A percentile compares a stretch with the other conserved stretches of the same genome.
Conservation (phyloP, 2,113 vertebrate species). For the Myodes glareolus region DNA sequence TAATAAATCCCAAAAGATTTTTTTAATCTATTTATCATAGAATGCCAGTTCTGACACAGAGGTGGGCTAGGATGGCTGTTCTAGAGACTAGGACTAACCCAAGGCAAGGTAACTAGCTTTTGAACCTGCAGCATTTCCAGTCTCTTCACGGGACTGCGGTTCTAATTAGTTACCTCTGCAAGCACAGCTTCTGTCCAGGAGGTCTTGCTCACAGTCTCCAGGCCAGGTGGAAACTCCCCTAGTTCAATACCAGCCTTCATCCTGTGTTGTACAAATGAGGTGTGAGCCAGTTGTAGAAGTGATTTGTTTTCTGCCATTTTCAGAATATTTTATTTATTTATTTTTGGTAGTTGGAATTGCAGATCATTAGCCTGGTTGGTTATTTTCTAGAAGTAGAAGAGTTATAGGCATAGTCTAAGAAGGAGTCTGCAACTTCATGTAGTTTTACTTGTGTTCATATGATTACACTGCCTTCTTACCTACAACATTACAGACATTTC, state of each 20-base stretch:
- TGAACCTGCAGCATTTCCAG: neutral
- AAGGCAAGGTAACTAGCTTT: neutral
- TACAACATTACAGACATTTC: neutral
- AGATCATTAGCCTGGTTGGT: neutral
- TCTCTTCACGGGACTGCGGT: neutral
- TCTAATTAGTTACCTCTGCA: neutral
- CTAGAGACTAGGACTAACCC: neutral
- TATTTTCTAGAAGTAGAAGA: neutral
- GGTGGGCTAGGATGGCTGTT: neutral
- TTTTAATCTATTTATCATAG: neutral
- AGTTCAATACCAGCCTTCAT: neutral
- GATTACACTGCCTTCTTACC: neutral
- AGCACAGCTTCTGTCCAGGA: neutral
- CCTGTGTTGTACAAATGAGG: neutral
- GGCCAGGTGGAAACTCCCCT: neutral
- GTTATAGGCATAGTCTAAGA: neutral
- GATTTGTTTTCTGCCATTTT: neutral
- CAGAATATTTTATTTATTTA: neutral
- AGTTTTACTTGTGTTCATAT: neutral
- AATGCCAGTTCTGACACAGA: neutral
- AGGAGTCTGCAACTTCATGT: neutral
- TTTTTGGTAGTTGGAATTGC: neutral
- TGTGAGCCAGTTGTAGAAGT: neutral
- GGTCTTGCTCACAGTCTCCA: neutral
- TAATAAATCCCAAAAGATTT: neutral